phyloP scores from a whole-genome alignment of 2,888 invertebrate species.

The Agrotis ipsilon region DNA sequence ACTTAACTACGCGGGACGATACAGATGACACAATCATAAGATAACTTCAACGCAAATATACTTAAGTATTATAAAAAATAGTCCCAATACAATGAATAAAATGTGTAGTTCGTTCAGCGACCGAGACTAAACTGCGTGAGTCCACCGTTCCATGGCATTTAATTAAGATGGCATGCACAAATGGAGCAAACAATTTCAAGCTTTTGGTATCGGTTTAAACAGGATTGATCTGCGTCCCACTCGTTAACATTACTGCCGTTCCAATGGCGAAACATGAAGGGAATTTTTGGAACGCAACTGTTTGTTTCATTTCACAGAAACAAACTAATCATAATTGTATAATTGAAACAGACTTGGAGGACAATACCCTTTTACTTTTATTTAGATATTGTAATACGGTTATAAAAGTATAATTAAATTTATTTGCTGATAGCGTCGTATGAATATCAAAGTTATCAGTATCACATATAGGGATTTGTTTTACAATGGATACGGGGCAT shows the following conservation, averaged over 20 bases:
- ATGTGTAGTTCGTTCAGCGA: slow-evolving; percentile 67
- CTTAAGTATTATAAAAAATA: slow-evolving; percentile 15
- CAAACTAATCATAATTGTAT: slow-evolving; percentile 27
- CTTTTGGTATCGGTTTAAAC: slow-evolving; percentile 86
- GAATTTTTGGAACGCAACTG: slow-evolving; percentile 43
- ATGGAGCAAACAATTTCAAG: slow-evolving; percentile 81
- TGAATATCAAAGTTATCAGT: slow-evolving; percentile 33
- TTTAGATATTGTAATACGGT: slow-evolving; percentile 27
- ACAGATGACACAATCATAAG: slow-evolving; percentile 64
- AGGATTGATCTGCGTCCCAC: slow-evolving; percentile 85
- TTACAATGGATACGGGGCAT: slow-evolving; percentile 26
- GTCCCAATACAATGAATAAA: slow-evolving; percentile 25
- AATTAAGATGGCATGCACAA: slow-evolving; percentile 83
- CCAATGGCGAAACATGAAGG: slow-evolving; percentile 34
- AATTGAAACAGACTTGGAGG: slow-evolving; percentile 25
- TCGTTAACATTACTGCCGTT: slow-evolving; percentile 66
- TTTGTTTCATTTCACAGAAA: slow-evolving; percentile 31
- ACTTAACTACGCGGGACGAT: slow-evolving; percentile 61
- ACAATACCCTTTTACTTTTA: slow-evolving; percentile 43
- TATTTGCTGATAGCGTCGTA: slow-evolving; percentile 38
- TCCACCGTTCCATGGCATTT: slow-evolving; percentile 71
- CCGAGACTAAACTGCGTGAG: slow-evolving; percentile 78
- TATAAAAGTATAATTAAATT: slow-evolving; percentile 37
- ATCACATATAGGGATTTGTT: slow-evolving; percentile 33
- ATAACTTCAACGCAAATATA: slow-evolving; percentile 60